phyloP scores from a whole-genome alignment of 1,140 invertebrate species.

The Neotoxoptera formosana region DNA sequence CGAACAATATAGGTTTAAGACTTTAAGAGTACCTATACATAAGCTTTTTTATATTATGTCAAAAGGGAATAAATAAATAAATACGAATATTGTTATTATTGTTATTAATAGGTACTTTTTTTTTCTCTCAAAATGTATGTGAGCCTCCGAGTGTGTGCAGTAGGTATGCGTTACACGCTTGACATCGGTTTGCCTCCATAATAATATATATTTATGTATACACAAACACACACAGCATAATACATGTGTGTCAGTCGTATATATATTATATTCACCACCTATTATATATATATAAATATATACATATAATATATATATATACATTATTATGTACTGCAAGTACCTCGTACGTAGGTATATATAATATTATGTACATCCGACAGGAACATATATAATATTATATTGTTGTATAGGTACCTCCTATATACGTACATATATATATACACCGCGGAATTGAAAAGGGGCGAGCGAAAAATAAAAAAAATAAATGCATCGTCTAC shows the following conservation, averaged over 20 bases:
- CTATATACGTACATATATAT: not conserved
- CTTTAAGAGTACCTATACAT: too few species aligned
- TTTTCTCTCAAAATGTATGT: not conserved
- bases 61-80: not conserved
- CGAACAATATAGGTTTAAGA: too few species aligned
- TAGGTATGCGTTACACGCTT: not conserved
- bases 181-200: not conserved
- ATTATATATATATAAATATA: not conserved
- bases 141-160: not conserved
- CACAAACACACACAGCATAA: not conserved
- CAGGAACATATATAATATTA: not conserved
- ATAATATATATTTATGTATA: not conserved
- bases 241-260: not conserved
- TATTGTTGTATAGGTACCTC: too few species aligned
- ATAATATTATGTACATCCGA: not conserved
- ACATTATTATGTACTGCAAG: not conserved
- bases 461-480: constrained; percentile 35
- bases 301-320: too few species aligned
- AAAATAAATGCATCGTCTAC: not conserved
- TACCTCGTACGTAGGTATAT: not conserved
- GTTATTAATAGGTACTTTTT: not conserved
- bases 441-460: constrained; percentile 22
- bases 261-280: not conserved
- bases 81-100: not conserved
- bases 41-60: too few species aligned